Percentiles rank a stretch among this genome's conserved stretches.
Evolutionary conservation across 2,888 invertebrate species (phyloP).

Genomic region (Gastrophysa polygoni): DNA sequence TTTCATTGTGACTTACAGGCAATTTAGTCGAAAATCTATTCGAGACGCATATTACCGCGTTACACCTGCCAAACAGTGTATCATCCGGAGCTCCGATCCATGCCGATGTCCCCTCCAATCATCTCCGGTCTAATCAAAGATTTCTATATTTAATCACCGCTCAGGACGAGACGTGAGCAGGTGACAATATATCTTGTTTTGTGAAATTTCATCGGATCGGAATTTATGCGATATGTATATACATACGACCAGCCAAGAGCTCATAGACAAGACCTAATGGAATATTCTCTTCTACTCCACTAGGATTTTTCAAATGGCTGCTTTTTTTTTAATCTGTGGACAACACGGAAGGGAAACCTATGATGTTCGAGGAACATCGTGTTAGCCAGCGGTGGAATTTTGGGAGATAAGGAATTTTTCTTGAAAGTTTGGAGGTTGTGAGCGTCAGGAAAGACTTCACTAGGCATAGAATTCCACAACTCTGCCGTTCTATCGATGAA

Average conservation of each 20-base stretch:
- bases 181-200: slow-evolving; percentile 34
- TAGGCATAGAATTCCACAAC: no score
- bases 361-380: no score
- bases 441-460: no score
- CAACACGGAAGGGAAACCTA: no score
- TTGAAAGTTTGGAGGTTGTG: no score
- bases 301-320: no score
- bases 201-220: slow-evolving; percentile 28
- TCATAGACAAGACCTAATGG: no score
- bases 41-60: slow-evolving; percentile 34
- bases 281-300: no score
- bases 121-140: slow-evolving; percentile 51
- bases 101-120: slow-evolving; percentile 46
- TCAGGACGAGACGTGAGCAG: slow-evolving; percentile 22
- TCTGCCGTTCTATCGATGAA: no score
- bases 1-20: slow-evolving; percentile 38
- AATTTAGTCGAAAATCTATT: slow-evolving; percentile 38
- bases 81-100: slow-evolving; percentile 44
- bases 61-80: slow-evolving; percentile 49
- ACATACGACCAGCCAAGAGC: slow-evolving; percentile 5
- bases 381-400: no score
- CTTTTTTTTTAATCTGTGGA: no score
- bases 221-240: slow-evolving; percentile 25
- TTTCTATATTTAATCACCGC: slow-evolving; percentile 46
- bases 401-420: no score